Evolutionary conservation across 2,888 invertebrate genomes (phyloP), one percentile per base, ranked within the genome.

Genomic region (Coleophora flavipennella): DNA sequence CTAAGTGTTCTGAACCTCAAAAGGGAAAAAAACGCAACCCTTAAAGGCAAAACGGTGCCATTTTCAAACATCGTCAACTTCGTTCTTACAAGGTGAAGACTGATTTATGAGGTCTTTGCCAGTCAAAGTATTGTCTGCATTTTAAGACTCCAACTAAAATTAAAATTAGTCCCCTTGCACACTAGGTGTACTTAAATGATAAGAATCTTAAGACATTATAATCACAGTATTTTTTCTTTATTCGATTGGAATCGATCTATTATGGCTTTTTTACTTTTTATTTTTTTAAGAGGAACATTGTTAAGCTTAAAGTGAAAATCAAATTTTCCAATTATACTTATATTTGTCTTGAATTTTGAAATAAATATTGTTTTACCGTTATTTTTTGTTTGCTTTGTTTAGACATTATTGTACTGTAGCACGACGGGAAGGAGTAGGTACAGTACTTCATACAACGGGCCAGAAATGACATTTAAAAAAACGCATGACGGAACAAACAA

Each of bases 311-410:
- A 67, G 72, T 62, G 62, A 67, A 71, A 63, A 62, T 66, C 57
- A 60, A 53, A 67, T 67, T 67, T 73, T 75, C 62, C 62, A 59
- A 64, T 70, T 74, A 70, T 78, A 76, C 3, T 73, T 54, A 70
- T 78, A 76, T 4, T 73, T 54, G 60, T 71, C 69, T 72, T 71
- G 49, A 70, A 69, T 73, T 74, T 70, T 67, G 59, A 68, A 76
- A 72, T 72, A 65, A 76, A 67, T 71, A 62, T 76, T 75, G 78
- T 79, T 81, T 78, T 74, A 77, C 63, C 74, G 79, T 81, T 81
- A 55, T 48, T n/a, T n/a, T n/a, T n/a, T n/a, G n/a, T n/a, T n/a
- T n/a, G n/a, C 20, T 3, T 20, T 20, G 20, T 6, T 20, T 20
- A n/a, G n/a, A n/a, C n/a, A n/a, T n/a, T n/a, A n/a, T n/a, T n/a